Evolutionary conservation across 2,888 invertebrate species (phyloP).

Genomic region (Heliconius aoede): DNA sequence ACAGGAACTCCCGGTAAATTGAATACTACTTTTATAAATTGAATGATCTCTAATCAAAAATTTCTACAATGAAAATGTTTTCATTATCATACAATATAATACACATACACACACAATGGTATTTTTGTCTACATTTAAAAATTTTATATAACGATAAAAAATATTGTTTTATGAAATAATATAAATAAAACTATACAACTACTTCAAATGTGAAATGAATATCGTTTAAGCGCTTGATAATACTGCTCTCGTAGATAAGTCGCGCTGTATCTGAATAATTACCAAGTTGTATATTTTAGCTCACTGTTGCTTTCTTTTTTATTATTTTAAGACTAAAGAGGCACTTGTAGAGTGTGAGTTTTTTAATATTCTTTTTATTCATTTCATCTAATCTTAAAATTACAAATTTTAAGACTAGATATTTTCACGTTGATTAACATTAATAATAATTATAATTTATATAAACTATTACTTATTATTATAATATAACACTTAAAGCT

Average conservation of each 20-base stretch:
- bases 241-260: slow-evolving; percentile 30
- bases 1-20: no score
- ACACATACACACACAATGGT: no score
- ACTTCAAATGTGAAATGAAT: slow-evolving; percentile 5
- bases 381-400: background rate
- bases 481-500: slow-evolving; percentile 10
- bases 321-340: no score
- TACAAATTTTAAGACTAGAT: slow-evolving; percentile 35
- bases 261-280: slow-evolving; percentile 22
- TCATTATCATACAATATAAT: no score
- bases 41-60: no score
- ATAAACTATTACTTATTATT: background rate
- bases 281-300: slow-evolving; percentile 10
- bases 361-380: no score
- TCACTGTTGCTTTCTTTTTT: background rate
- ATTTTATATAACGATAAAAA: background rate
- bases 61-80: no score
- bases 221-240: slow-evolving; percentile 26
- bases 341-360: background rate
- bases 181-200: background rate
- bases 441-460: background rate
- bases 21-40: no score
- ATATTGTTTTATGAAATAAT: background rate
- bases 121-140: no score
- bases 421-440: background rate